Evolutionary conservation across 2,113 vertebrate species (phyloP).

Genomic region (Gallinago media): DNA sequence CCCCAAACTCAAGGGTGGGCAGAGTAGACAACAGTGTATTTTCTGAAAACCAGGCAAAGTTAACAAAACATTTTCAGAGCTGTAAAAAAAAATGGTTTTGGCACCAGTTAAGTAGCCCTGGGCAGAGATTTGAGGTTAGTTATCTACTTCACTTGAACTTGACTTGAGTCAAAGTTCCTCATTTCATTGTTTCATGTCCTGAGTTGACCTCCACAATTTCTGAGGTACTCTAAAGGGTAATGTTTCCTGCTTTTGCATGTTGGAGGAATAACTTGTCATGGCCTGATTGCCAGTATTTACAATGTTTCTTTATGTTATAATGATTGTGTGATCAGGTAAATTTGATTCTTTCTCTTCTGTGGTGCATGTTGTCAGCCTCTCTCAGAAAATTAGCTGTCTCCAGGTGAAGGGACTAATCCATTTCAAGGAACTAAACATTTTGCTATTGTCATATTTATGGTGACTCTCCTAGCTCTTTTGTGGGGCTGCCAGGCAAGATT

Average conservation of each 20-base stretch:
- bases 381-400: background rate
- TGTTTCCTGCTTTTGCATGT: background rate
- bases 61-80: background rate
- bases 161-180: background rate
- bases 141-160: background rate
- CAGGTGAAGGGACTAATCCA: background rate
- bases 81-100: background rate
- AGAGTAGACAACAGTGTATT: background rate
- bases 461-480: background rate
- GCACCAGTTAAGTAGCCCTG: background rate
- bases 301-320: background rate
- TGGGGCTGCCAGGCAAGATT: background rate
- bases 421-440: background rate
- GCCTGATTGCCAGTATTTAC: conserved; percentile 6
- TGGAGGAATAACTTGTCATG: conserved; percentile 8
- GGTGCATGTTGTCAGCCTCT: background rate
- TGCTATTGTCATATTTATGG: background rate
- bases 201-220: background rate
- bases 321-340: background rate
- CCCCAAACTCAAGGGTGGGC: background rate
- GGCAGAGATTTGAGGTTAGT: conserved; percentile 29
- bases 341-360: background rate
- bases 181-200: conserved; percentile 33
- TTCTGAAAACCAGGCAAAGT: background rate
- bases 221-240: background rate